Evolutionary conservation across 2,113 vertebrate species (phyloP), one percentile per base, ranked within the genome.

Genomic region (Raphicerus campestris): DNA sequence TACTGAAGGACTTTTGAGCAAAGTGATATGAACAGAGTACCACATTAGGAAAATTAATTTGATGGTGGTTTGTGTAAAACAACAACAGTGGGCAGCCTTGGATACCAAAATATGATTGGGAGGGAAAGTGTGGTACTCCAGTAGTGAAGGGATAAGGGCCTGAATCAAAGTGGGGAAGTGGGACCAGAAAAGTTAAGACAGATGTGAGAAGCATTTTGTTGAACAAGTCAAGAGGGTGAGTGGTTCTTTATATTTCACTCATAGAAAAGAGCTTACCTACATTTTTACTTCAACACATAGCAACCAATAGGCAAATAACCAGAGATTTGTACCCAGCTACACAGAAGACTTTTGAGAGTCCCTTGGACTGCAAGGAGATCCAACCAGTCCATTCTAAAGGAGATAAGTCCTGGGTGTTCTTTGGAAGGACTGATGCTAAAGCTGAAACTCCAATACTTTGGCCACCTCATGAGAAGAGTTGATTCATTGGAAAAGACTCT

Each of bases 31-130:
- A 93, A 84, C 39, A 66, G 63, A 93, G 30, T 3, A 24, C 83
- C 39, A 22, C 15, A 26, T 89, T 93, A 84, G 58, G 80, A 66
- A 97, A 83, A 93, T 92, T 89, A 95, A 73, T 58, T 20, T 94
- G 60, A 91, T 26, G 42, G 13, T 10, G 19, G 53, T 94, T 58
- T 80, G 6, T 56, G 15, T 82, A 42, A 89, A 89, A 86, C 24
- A 91, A 63, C 26, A 49, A 35, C 11, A n/a, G 49, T 75, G 45
- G 30, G 45, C 92, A 92, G 24, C 15, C 17, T 49, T 93, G 84
- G 58, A 66, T 2, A 60, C 15, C 26, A 45, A 78, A 80, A 84
- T 14, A 56, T 35, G 39, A 55, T 58, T 58, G 61, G 58, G 17
- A 92, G 35, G 85, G 66, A 92, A 95, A 32, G 19, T 66, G 6